Base-by-base conservation (phyloP, 2,888 invertebrate genomes). In the Idaea aversata region DNA sequence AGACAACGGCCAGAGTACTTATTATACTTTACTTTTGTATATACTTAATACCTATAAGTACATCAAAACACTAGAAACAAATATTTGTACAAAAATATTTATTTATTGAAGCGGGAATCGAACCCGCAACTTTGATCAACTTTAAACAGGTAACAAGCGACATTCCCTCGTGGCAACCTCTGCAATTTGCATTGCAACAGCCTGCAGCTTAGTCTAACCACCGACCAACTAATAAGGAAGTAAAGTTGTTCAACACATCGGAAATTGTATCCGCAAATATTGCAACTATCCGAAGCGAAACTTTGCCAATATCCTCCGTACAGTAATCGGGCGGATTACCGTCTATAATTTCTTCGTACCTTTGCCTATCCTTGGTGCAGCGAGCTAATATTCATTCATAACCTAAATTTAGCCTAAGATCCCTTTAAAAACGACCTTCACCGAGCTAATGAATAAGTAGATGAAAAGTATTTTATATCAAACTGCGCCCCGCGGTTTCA, bases 231-330 rank as follows among this genome's bases (percentile, higher is more conserved):
- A 57, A 58, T 68, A 70, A 70, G 66, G 69, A 67, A 69, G 63
- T 62, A 65, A 65, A 59, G 58, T 69, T 69, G 47, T 62, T 65
- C 64, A 67, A 69, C 68, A 70, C 68, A 72, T 72, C 67, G 74
- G 67, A 73, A 72, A 72, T 73, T 73, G 72, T 72, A 69, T 69
- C 71, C 68, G 66, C 68, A 71, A 73, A 71, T 70, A 72, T 67
- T 63, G 72, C 68, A 71, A 68, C 66, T 70, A 68, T 66, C 71
- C 67, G 64, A 64, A 65, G 61, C 67, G 61, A 72, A 73, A 74
- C 74, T 74, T 74, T 73, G 65, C 68, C 74, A 73, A 74, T 74
- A 74, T 72, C 67, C 70, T 64, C 65, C 65, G 63, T 67, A 69
- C 64, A 65, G 67, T 68, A 67, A 70, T 69, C 67, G 66, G 38